Conservation (phyloP, 1,140 invertebrate genomes). For the Cydia amplana region DNA sequence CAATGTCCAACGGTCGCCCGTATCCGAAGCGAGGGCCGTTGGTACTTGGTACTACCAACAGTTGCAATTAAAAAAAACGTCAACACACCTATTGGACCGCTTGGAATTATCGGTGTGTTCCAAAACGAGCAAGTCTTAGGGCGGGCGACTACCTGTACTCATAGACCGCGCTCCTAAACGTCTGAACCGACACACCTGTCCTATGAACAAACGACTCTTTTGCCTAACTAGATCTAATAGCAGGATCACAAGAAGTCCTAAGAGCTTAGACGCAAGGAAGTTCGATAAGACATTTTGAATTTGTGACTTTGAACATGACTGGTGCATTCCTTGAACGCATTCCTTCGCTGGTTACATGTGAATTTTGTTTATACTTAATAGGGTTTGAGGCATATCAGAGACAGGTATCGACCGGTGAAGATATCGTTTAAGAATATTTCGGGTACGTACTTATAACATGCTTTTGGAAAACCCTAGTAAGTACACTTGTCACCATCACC, state of each 20-base stretch:
- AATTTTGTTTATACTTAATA: conserved; percentile 8
- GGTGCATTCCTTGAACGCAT: conserved; percentile 19
- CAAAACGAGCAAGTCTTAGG: neutral
- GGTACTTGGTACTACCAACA: no score
- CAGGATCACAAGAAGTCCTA: neutral
- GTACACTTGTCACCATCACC: no score
- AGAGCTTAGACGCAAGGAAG: neutral
- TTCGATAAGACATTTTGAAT: neutral
- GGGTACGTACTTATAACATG: no score
- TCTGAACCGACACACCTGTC: neutral
- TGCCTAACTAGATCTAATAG: neutral
- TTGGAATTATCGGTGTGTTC: neutral
- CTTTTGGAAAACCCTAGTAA: no score
- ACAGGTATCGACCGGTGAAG: neutral
- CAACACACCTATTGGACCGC: conserved; percentile 4
- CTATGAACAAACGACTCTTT: neutral
- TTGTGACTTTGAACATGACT: neutral
- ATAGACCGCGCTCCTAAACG: neutral
- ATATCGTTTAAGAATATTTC: neutral
- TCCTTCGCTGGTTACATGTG: conserved; percentile 3
- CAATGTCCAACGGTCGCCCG: no score
- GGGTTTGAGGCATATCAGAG: neutral
- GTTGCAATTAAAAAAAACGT: no score
- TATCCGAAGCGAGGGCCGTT: no score
- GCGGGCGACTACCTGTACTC: conserved; percentile 16